Evolutionary conservation across 2,797 vertebrate species (phyloP), one percentile per base, ranked within the genome.

Genomic region (Limosa lapponica): DNA sequence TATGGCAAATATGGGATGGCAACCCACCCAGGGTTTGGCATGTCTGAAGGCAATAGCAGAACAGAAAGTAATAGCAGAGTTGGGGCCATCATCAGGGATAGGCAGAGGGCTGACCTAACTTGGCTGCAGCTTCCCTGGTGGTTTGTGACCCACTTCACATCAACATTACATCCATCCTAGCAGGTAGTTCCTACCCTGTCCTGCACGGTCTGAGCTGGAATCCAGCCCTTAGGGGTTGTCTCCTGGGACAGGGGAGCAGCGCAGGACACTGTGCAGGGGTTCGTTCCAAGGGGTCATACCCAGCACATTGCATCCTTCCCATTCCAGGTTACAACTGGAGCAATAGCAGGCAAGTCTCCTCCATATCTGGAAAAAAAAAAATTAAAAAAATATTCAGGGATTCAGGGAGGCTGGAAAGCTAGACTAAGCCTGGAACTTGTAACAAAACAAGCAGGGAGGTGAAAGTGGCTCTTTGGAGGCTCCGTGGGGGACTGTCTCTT

Each of bases 1-100:
- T n/a, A 27, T 4, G 19, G 24, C 13, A 84, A 86, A 72, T 11
- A 48, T 0, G 0, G 23, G 22, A 24, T 25, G 10, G 34, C 30
- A 89, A 52, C 11, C 11, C 14, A 9, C 46, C 20, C 2, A 2
- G 25, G 10, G 9, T 48, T 30, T 66, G 36, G 34, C 24, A 52
- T 5, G 7, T 37, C 62, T 52, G 36, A 73, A 81, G 58, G 28
- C 48, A 78, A 17, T 1, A 43, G 6, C 24, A 62, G 25, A 86
- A 48, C 2, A 82, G 77, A 79, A 65, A 51, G 3, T 4, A 39
- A 22, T 8, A 37, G 10, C 54, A 28, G 51, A 54, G 28, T 32
- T 28, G 6, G 36, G 13, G 10, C 10, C 36, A 41, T 15, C 52
- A 58, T 41, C 44, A 65, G 39, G 43, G 18, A n/a, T 1, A 28